A percentile compares a stretch with the other conserved stretches of the same genome.
Conservation (phyloP, 1,140 invertebrate species). For the Archegozetes longisetosus region DNA sequence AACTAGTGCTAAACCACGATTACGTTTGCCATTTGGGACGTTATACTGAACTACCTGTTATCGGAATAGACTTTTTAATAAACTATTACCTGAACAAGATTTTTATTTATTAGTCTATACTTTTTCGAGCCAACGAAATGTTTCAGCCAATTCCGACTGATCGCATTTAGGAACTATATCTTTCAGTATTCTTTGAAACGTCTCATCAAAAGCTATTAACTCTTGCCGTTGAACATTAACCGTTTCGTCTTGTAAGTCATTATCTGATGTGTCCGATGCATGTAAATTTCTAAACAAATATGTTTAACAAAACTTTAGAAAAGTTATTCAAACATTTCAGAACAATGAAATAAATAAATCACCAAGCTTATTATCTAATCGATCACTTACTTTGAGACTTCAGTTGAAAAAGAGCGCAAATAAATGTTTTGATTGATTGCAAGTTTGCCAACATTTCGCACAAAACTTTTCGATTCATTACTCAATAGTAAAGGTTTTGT, state of each 20-base stretch:
- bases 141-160: not conserved
- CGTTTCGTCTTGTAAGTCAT: not conserved
- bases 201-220: constrained; percentile 5
- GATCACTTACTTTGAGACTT: not conserved
- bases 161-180: not conserved
- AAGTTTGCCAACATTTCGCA: not conserved
- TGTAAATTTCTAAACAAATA: not conserved
- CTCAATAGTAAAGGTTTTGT: too few relatives aligned
- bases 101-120: too few relatives aligned
- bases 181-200: constrained; percentile 8
- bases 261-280: not conserved
- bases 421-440: too few relatives aligned
- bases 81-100: too few relatives aligned
- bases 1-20: constrained; percentile 60
- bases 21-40: constrained; percentile 37
- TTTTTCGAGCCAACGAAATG: not conserved
- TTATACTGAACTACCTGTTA: constrained; percentile 36
- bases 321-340: not conserved
- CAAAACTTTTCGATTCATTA: not conserved
- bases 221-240: constrained; percentile 5
- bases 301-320: not conserved
- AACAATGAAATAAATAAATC: too few relatives aligned
- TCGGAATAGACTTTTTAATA: too few relatives aligned
- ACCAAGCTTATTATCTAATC: too few relatives aligned
- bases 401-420: not conserved